Evolutionary conservation across 1,140 invertebrate species (phyloP).

Genomic region (Trissolcus basalis): DNA sequence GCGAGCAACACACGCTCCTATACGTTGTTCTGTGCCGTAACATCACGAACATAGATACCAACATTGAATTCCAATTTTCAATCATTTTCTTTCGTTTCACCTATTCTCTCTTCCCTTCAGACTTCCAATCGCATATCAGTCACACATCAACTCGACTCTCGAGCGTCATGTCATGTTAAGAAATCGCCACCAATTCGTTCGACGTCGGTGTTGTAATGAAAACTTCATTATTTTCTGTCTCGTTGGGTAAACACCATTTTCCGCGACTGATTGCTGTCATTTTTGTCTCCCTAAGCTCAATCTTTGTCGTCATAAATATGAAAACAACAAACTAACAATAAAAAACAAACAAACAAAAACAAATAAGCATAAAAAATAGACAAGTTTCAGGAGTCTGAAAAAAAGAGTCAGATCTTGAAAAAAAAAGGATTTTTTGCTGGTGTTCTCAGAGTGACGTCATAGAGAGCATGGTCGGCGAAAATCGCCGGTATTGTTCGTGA

Average conservation of each 20-base stretch:
- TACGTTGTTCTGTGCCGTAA: constrained; percentile 9
- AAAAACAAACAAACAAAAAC: too few species aligned
- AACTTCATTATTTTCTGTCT: constrained; percentile 34
- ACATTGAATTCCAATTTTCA: constrained; percentile 47
- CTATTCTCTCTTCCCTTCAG: constrained; percentile 21
- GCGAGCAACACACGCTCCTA: constrained; percentile 32
- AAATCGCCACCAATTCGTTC: constrained; percentile 34
- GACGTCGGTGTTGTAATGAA: constrained; percentile 35
- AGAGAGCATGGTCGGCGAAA: neutral
- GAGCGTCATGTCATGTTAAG: constrained; percentile 35
- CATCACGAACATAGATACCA: constrained; percentile 24
- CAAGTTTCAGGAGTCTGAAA: too few species aligned
- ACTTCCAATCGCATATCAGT: constrained; percentile 28
- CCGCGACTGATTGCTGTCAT: too few species aligned
- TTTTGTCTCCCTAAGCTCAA: too few species aligned
- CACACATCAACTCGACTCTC: constrained; percentile 23
- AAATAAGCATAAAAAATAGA: too few species aligned
- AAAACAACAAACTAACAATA: too few species aligned
- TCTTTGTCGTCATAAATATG: too few species aligned
- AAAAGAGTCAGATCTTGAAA: neutral
- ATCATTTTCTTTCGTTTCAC: constrained; percentile 40
- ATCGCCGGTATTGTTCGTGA: constrained; percentile 18
- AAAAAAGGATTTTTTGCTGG: too few species aligned
- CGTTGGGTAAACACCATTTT: constrained; percentile 10
- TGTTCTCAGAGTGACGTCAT: too few species aligned